Base-by-base conservation (phyloP, 2,888 invertebrate species). In the Drosophila flavopinicola region DNA sequence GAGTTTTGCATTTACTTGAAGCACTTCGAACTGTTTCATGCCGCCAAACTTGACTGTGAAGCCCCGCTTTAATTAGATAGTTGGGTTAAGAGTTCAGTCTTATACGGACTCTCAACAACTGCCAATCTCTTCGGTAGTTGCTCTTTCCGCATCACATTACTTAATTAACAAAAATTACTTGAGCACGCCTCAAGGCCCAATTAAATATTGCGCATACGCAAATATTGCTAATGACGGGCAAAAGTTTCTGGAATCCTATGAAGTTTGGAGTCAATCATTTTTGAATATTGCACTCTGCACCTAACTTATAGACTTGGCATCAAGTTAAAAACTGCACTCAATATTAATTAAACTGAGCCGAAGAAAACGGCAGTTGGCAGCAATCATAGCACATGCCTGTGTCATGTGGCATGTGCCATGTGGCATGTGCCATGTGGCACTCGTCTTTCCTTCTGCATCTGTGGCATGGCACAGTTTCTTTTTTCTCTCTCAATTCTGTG, bases 311-410 rank as follows among this genome's bases (percentile, higher is more conserved):
- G 7, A 5, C n/a, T 38, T 58, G 56, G 32, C 15, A 13, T 35
- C 37, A 25, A 59, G 60, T 71, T 54, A 64, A 75, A 72, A 68
- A 48, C 44, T 61, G 51, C 65, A 60, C 58, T 72, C 59, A 61
- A 66, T 72, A 82, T 67, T 76, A 82, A 85, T 83, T 74, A 75
- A 78, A 69, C 67, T 63, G 37, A 78, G 67, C 67, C 61, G 37
- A 65, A 49, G 65, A 44, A 53, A 63, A n/a, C 32, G 24, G 32
- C 30, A 33, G 23, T 13, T 39, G 47, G 47, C 13, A 63, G 56
- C 39, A 57, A 49, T 69, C 57, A 27, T 27, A 24, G 35, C 39
- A 42, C 27, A 52, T 24, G 41, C 37, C 37, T 37, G 48, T 33
- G 37, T 27, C 63, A 60, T 9, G 37, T 49, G 24, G 29, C 37